A percentile compares a stretch with the other conserved stretches of the same genome.
Evolutionary conservation across 1,140 invertebrate species (phyloP).

Genomic region (Drosophila nannoptera): DNA sequence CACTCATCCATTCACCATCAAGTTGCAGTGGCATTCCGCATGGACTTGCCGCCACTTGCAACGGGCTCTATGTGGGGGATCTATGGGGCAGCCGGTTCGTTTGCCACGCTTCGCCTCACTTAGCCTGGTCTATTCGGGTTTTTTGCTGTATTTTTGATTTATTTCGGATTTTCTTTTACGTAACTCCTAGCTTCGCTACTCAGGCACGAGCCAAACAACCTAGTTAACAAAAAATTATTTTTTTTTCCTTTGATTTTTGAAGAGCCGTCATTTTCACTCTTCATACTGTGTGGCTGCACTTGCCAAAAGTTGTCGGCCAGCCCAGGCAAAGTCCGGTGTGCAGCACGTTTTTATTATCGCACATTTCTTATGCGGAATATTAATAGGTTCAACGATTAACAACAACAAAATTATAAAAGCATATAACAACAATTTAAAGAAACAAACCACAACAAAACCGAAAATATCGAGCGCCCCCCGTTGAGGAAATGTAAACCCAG

Average conservation of each 20-base stretch:
- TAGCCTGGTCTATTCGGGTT: conserved; percentile 35
- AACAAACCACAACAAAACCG: conserved; percentile 17
- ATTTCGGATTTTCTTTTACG: conserved; percentile 66
- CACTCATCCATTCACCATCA: conserved; percentile 11
- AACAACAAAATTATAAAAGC: conserved; percentile 14
- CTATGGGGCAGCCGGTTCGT: conserved; percentile 27
- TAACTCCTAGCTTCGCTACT: conserved; percentile 38
- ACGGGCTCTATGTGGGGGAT: conserved; percentile 10
- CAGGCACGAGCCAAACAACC: conserved; percentile 57
- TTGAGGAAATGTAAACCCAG: conserved; percentile 53
- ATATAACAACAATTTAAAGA: conserved; percentile 3
- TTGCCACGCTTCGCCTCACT: conserved; percentile 10
- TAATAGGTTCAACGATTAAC: conserved; percentile 33
- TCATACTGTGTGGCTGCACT: conserved; percentile 29
- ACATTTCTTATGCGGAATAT: conserved; percentile 64
- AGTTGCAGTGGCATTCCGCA: conserved; percentile 57
- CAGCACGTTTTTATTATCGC: conserved; percentile 72
- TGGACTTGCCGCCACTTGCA: conserved; percentile 10
- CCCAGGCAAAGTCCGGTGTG: conserved; percentile 13
- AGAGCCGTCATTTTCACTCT: conserved; percentile 58
- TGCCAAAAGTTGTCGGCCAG: conserved; percentile 27
- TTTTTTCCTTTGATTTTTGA: conserved; percentile 19
- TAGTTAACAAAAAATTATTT: conserved; percentile 42
- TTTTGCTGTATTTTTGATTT: neutral
- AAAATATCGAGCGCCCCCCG: conserved; percentile 8